These are phyloP conservation scores for Amphipyra tragopoginis DNA, from an alignment of 2,888 invertebrate species.

Conservation along the genomic window DNA sequence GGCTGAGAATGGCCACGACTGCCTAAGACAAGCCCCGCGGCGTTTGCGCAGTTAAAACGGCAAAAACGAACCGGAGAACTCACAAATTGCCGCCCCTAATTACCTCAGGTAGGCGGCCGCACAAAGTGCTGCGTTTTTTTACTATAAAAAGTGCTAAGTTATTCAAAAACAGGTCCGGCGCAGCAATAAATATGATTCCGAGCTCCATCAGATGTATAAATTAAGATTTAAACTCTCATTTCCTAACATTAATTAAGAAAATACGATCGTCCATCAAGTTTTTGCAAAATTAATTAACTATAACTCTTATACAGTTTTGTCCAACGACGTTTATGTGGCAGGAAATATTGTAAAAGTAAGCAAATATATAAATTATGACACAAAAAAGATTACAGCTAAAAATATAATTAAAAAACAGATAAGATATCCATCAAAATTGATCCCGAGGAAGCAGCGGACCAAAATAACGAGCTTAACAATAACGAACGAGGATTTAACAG, in stretches of 20 bases:
- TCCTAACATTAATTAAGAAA: constrained; percentile 38
- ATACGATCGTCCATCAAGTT: constrained; percentile 33
- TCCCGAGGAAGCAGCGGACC: constrained; percentile 40
- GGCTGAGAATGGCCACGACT: constrained; percentile 48
- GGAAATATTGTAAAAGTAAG: constrained; percentile 30
- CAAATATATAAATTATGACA: constrained; percentile 34
- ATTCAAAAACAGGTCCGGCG: constrained; percentile 70
- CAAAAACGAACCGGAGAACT: constrained; percentile 66
- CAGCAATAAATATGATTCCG: constrained; percentile 66
- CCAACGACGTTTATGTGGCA: constrained; percentile 37
- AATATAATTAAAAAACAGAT: constrained; percentile 47
- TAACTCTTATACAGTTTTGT: constrained; percentile 39
- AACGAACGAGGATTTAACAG: constrained; percentile 63
- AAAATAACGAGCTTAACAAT: constrained; percentile 57
- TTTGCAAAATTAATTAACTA: constrained; percentile 44
- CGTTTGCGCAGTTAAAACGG: constrained; percentile 63
- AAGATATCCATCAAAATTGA: constrained; percentile 52
- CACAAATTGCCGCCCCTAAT: constrained; percentile 81
- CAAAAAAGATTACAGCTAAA: constrained; percentile 20
- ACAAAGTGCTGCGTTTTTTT: constrained; percentile 67
- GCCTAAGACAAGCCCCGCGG: constrained; percentile 59
- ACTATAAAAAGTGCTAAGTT: constrained; percentile 77
- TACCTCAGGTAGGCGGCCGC: constrained; percentile 80
- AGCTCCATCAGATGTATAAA: constrained; percentile 58
- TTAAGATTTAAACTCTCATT: constrained; percentile 53